These are phyloP conservation scores for Malurus elegans DNA, from an alignment of 2,113 vertebrate species.

Conservation along the genomic window DNA sequence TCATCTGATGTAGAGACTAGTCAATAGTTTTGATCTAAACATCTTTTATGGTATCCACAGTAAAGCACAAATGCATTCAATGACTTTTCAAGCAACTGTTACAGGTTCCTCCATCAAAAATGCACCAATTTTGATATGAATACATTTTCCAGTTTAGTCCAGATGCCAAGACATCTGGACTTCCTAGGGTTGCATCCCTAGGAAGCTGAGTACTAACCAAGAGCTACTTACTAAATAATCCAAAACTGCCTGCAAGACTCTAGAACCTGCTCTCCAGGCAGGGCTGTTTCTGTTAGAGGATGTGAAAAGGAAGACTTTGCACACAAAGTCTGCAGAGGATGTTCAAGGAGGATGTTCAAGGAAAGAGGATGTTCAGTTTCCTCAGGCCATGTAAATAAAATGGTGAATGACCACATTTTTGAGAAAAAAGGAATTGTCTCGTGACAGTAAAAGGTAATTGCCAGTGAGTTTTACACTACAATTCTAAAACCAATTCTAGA, in stretches of 20 bases:
- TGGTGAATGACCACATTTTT: not conserved
- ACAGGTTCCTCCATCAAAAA: not conserved
- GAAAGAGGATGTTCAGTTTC: not conserved
- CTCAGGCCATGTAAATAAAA: not conserved
- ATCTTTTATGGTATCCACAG: not conserved
- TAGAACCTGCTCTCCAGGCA: not conserved
- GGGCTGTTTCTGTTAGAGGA: not conserved
- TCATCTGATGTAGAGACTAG: not conserved
- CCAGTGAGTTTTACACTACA: not conserved
- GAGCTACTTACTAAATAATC: not conserved
- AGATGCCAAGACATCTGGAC: not conserved
- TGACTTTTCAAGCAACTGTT: not conserved
- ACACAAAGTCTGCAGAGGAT: not conserved
- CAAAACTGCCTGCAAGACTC: not conserved
- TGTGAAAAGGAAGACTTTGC: not conserved
- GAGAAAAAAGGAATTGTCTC: not conserved
- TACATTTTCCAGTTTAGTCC: not conserved
- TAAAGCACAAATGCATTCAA: not conserved
- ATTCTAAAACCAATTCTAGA: not conserved
- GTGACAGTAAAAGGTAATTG: not conserved
- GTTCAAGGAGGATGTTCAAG: not conserved
- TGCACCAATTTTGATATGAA: not conserved
- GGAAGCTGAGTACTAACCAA: not conserved
- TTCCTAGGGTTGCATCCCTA: not conserved
- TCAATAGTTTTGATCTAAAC: not conserved